A percentile compares a stretch with the other conserved stretches of the same genome.
Conservation (phyloP, 2,888 invertebrate species). For the Rhodophaea formosa region DNA sequence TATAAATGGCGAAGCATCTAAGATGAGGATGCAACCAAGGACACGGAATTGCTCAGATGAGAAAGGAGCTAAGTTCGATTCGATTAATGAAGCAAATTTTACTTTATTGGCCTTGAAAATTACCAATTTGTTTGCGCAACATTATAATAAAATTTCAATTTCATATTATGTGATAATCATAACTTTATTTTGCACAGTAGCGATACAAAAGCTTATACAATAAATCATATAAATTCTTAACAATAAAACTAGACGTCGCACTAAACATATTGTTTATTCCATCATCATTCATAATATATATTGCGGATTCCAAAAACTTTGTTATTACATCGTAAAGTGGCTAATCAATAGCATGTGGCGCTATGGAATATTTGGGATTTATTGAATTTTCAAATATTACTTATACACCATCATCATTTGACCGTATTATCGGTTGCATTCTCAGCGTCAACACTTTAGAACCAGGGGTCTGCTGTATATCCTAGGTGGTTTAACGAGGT, state of each 20-base stretch:
- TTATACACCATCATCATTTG: background rate
- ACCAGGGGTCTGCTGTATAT: too few relatives aligned
- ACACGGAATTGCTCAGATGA: too few relatives aligned
- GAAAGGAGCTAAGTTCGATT: too few relatives aligned
- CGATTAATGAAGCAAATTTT: too few relatives aligned
- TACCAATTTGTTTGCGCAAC: too few relatives aligned
- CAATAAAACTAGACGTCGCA: constrained; percentile 27
- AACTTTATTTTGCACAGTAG: background rate
- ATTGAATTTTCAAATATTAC: background rate
- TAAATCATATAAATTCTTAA: constrained; percentile 23
- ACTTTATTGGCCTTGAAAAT: too few relatives aligned
- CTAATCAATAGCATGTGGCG: constrained; percentile 59
- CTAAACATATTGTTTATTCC: constrained; percentile 48
- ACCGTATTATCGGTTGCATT: too few relatives aligned
- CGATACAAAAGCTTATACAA: constrained; percentile 8
- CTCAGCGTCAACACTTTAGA: too few relatives aligned
- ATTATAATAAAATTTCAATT: too few relatives aligned
- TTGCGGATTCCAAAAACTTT: constrained; percentile 61
- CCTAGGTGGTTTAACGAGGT: too few relatives aligned
- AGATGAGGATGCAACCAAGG: too few relatives aligned
- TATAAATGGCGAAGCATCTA: too few relatives aligned
- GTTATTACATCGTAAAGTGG: constrained; percentile 54
- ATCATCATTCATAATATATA: constrained; percentile 58
- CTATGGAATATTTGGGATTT: constrained; percentile 51
- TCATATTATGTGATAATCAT: background rate